phyloP scores from a whole-genome alignment of 2,888 invertebrate species.

The Cosmorhoe ocellata region DNA sequence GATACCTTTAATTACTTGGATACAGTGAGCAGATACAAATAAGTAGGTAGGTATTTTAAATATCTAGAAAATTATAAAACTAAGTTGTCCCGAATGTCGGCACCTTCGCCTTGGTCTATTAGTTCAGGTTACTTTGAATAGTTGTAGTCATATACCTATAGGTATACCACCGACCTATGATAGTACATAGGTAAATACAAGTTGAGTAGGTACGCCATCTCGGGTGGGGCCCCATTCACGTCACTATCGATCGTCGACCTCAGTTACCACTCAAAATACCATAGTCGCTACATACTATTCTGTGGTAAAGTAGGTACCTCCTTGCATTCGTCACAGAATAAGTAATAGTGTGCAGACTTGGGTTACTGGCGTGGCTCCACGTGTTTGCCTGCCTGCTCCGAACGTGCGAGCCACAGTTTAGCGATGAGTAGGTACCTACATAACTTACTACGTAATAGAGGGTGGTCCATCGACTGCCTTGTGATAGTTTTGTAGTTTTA shows the following conservation, averaged over 20 bases:
- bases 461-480: no score
- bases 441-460: no score
- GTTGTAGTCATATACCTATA: no score
- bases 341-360: background rate
- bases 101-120: no score
- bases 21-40: no score
- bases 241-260: slow-evolving; percentile 37
- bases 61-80: no score
- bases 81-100: no score
- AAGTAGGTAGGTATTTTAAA: no score
- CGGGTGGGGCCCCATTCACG: slow-evolving; percentile 31
- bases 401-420: slow-evolving; percentile 1
- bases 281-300: slow-evolving; percentile 12
- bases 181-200: no score
- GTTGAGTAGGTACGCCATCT: background rate
- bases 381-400: background rate
- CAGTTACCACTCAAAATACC: slow-evolving; percentile 24
- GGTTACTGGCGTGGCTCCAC: background rate
- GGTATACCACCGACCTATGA: no score
- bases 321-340: slow-evolving; percentile 7
- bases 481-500: no score
- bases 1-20: background rate
- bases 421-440: background rate
- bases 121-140: no score
- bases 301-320: slow-evolving; percentile 6